A percentile compares a stretch with the other conserved stretches of the same genome.
phyloP scores from a whole-genome alignment of 37 sponge, comb jelly and placozoan genomes.

The Petrosia ficiformis region DNA sequence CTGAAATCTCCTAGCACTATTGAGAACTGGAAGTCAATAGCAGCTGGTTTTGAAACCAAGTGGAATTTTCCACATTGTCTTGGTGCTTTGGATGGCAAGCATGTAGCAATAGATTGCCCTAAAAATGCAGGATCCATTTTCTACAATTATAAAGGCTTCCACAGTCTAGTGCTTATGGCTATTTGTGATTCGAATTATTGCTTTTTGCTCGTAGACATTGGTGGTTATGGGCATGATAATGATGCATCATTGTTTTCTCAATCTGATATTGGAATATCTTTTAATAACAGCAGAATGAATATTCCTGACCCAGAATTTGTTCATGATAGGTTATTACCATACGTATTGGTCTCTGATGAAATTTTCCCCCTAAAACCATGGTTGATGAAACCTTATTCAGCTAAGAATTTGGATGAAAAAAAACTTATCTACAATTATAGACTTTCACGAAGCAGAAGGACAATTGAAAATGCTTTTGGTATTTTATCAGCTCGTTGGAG shows the following conservation, averaged over 20 bases:
- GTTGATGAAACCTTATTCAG: conserved; percentile 16
- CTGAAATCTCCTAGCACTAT: not conserved
- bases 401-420: not conserved
- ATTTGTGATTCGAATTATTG: conserved; percentile 23
- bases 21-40: conserved; percentile 12
- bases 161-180: conserved; percentile 5
- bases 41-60: conserved; percentile 7
- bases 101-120: not conserved
- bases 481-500: not conserved
- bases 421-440: conserved; percentile 14
- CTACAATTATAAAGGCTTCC: not conserved
- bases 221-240: conserved; percentile 9
- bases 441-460: not conserved
- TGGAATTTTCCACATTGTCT: conserved; percentile 36
- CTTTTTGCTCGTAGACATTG: conserved; percentile 21
- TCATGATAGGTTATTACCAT: no score
- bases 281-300: not conserved
- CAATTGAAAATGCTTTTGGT: no score
- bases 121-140: not conserved
- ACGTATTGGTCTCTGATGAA: no score
- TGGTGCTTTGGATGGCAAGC: not conserved
- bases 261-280: conserved; percentile 9
- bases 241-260: conserved; percentile 17
- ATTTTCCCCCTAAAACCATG: conserved; percentile 9
- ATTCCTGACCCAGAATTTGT: conserved; percentile 10